A percentile compares a stretch with the other conserved stretches of the same genome.
phyloP scores from a whole-genome alignment of 2,797 vertebrate species.

The Acanthornis magna region DNA sequence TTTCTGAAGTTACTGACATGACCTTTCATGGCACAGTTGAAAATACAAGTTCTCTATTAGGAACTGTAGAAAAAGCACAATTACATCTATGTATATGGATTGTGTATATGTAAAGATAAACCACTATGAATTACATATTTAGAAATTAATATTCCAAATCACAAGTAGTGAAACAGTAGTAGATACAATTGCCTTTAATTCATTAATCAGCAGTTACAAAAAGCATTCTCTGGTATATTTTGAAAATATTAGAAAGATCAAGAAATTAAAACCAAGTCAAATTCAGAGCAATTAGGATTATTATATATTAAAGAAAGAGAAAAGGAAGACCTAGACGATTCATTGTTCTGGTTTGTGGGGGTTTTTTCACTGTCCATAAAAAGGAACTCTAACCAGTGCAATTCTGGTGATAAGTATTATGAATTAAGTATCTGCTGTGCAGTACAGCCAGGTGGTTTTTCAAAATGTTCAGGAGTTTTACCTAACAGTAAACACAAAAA shows the following conservation, averaged over 20 bases:
- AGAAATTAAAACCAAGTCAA: constrained; percentile 57
- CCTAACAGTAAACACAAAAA: constrained; percentile 66
- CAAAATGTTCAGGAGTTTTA: constrained; percentile 37
- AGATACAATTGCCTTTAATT: constrained; percentile 43
- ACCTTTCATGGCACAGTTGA: not conserved
- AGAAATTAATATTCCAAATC: constrained; percentile 50
- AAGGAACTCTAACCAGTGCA: constrained; percentile 30
- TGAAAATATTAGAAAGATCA: constrained; percentile 36
- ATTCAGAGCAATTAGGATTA: constrained; percentile 54
- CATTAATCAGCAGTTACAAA: constrained; percentile 33
- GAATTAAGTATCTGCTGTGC: constrained; percentile 51
- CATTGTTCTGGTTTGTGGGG: not conserved
- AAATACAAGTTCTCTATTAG: constrained; percentile 24
- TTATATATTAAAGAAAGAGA: constrained; percentile 30
- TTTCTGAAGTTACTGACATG: constrained; percentile 21
- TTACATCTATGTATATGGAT: not conserved
- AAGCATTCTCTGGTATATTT: constrained; percentile 49
- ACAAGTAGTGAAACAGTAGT: constrained; percentile 41
- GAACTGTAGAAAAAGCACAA: constrained; percentile 28
- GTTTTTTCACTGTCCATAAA: constrained; percentile 54
- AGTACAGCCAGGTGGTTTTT: constrained; percentile 50
- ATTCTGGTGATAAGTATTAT: constrained; percentile 41
- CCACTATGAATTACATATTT: constrained; percentile 41
- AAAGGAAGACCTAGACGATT: constrained; percentile 9
- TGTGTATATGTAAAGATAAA: not conserved